Evolutionary conservation across 2,888 invertebrate genomes (phyloP).

Genomic region (Neoitamus cyanurus): DNA sequence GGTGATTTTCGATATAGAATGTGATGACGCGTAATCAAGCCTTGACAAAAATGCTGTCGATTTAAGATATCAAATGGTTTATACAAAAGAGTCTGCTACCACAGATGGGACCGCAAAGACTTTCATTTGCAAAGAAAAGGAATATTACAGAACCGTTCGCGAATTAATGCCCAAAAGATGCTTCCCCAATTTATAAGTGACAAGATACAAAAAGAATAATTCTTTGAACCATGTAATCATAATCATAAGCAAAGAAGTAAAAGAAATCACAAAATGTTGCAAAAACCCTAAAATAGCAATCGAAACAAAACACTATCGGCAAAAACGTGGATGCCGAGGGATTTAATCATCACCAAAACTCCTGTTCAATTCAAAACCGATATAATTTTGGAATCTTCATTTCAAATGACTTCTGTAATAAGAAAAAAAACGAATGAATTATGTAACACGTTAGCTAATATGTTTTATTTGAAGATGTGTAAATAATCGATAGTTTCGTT

Average conservation of each 20-base stretch:
- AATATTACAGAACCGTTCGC: neutral
- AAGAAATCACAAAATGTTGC: neutral
- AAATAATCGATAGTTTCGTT: neutral
- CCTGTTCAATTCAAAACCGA: neutral
- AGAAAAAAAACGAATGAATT: neutral
- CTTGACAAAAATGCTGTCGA: too few species aligned
- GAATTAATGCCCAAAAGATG: neutral
- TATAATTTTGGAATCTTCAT: neutral
- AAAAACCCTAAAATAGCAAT: neutral
- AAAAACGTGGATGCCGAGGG: neutral
- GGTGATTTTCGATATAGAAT: too few species aligned
- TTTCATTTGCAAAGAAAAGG: neutral
- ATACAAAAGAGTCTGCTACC: neutral
- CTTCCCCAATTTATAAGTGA: neutral
- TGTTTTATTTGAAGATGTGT: neutral
- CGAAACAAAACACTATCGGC: neutral
- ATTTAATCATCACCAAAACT: neutral
- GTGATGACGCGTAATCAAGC: too few species aligned
- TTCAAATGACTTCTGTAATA: neutral
- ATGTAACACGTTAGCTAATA: neutral
- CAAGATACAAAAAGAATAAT: neutral
- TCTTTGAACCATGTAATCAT: neutral
- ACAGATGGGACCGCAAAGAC: neutral
- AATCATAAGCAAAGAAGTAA: neutral
- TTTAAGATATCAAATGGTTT: neutral